Base-by-base conservation (phyloP, 2,797 vertebrate genomes). In the Sciurus carolinensis region DNA sequence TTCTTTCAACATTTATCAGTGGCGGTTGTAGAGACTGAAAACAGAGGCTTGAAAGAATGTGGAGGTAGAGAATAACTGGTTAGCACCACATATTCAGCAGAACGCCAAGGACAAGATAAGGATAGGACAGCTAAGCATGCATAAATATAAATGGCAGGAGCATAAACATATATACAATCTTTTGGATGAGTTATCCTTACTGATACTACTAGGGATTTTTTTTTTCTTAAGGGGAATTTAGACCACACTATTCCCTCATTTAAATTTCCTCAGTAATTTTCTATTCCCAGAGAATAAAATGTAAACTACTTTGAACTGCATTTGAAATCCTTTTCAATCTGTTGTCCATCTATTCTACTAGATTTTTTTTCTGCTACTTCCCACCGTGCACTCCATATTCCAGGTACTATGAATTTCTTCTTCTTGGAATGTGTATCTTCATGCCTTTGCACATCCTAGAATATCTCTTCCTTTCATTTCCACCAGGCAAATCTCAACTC, bases 31-130 rank as follows among this genome's bases (percentile, higher is more conserved):
- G 91, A 90, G 72, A 93, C 87, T 95, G 66, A 95, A 95, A 96
- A 71, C 94, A 97, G 96, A 95, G 92, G 88, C 95, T 90, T 80
- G 42, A 83, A 93, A 87, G 94, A 97, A 95, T 94, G 87, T 88
- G 73, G 80, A 94, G 57, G 87, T 96, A 96, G 69, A 94, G 71
- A 71, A 83, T 47, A 66, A 81, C 71, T 91, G 94, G 86, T 88
- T 79, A 81, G 93, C 30, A 87, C 86, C 91, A 85, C 50, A 66
- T 50, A 94, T 84, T 91, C 80, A 75, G n/a, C 91, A 85, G 80
- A 85, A n/a, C 81, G 57, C 80, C 50, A 84, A 85, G 76, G 84
- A 82, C 71, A 75, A 93, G 96, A 96, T 96, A 97, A 96, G 95
- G 24, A 44, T 80, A 96, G 72, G 28, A 47, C 87, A 71, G 39